These are phyloP conservation scores for Nicator chloris DNA, from an alignment of 2,113 vertebrate genomes.

Conservation along the genomic window DNA sequence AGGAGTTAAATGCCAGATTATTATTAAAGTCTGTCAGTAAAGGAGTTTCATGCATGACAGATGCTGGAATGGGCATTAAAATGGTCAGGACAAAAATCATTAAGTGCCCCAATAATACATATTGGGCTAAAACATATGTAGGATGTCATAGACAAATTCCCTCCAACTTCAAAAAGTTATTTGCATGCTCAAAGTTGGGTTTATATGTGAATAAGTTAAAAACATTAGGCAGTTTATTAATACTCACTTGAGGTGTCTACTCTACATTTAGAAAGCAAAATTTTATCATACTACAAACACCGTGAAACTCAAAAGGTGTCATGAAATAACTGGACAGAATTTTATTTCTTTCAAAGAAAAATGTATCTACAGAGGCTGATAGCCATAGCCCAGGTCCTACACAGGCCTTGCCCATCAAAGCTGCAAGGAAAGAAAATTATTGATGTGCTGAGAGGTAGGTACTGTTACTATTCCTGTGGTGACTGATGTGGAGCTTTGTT, in stretches of 20 bases:
- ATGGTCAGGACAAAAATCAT: neutral
- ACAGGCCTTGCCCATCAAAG: neutral
- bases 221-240: neutral
- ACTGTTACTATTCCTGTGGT: neutral
- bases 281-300: neutral
- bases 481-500: neutral
- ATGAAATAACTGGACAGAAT: neutral
- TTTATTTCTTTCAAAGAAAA: neutral
- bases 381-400: neutral
- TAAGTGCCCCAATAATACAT: neutral
- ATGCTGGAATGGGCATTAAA: neutral
- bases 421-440: neutral
- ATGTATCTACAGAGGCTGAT: neutral
- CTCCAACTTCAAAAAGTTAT: neutral
- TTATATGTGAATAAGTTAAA: neutral
- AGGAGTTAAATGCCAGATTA: conserved; percentile 23
- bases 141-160: neutral
- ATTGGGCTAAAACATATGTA: neutral
- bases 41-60: neutral
- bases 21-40: neutral
- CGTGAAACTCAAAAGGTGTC: neutral
- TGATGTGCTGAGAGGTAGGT: neutral
- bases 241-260: neutral
- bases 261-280: neutral
- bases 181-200: neutral